Evolutionary conservation across 2,113 vertebrate genomes (phyloP), one percentile per base, ranked within the genome.

Genomic region (Oceanodroma tethys): DNA sequence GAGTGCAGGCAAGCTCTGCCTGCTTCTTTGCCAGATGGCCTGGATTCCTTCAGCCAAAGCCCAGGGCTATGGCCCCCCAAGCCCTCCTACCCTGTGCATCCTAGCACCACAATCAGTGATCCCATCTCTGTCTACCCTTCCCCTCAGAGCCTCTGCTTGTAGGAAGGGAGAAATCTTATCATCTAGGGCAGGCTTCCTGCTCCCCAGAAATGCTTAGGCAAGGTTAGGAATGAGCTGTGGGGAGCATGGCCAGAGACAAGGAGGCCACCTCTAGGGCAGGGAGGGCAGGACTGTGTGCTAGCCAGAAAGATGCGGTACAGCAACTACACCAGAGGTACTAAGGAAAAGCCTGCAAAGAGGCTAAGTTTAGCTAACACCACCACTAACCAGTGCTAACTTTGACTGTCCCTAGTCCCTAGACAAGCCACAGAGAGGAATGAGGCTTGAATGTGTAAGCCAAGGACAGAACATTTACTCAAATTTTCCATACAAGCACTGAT

Each of bases 1-100:
- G 52, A 52, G 36, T 7, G 25, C 56, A 84, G 67, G 45, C 25
- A 40, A 50, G 36, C 10, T 62, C 50, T 85, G 43, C 47, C 60
- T 3, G 0, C 26, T 40, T 43, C 52, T 81, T 59, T 67, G 75
- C 23, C 52, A 62, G 36, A 45, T 58, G 56, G 60, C 32, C 32
- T 63, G 52, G 30, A 53, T 36, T 58, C 58, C 25, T 74, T 30
- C 43, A 76, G 71, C n/a, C 71, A 67, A 70, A 93, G 29, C 40
- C 10, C 73, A 50, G 53, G 30, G 38, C 58, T 45, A 71, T 16
- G 78, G 63, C 55, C 20, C 50, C 18, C 52, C 25, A 53, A 66
- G 13, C 45, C 73, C 34, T 56, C 0, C 0, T 14, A 60, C 14
- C n/a, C 48, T 34, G 13, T 42, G 43, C 50, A 85, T 6, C 23